Conservation (phyloP, 2,888 invertebrate genomes). For the Oscheius sp. region DNA sequence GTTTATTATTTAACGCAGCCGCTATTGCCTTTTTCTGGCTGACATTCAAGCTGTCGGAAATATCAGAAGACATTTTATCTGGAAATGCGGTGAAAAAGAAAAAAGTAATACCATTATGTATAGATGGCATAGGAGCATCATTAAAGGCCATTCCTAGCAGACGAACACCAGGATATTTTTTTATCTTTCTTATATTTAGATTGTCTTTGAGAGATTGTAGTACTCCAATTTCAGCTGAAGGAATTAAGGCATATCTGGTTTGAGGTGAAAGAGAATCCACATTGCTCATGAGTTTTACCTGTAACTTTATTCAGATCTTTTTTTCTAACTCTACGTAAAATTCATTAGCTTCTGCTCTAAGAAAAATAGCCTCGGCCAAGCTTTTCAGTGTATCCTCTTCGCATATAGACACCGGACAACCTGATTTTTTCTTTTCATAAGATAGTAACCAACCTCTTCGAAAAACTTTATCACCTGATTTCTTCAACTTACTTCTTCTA, state of each 20-base stretch:
- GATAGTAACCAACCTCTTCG: neutral
- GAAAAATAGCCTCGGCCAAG: slow-evolving; percentile 12
- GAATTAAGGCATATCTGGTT: neutral
- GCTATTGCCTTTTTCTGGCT: slow-evolving; percentile 43
- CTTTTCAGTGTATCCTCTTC: neutral
- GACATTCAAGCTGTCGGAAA: slow-evolving; percentile 31
- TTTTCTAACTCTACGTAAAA: slow-evolving; percentile 8
- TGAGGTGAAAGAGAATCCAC: neutral
- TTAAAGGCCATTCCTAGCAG: slow-evolving; percentile 15
- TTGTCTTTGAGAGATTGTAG: neutral
- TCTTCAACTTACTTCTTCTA: neutral
- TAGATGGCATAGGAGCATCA: slow-evolving; percentile 26
- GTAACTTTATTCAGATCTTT: neutral
- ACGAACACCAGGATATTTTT: neutral
- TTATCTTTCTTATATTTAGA: neutral
- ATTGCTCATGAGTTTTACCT: slow-evolving; percentile 7
- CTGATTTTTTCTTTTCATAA: neutral
- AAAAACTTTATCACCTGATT: neutral
- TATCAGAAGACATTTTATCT: neutral
- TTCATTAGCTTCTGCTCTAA: neutral
- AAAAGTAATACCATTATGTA: slow-evolving; percentile 29
- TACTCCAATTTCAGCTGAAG: neutral
- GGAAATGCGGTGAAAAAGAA: neutral
- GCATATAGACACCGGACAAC: slow-evolving; percentile 12
- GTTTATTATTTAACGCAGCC: slow-evolving; percentile 41